phyloP scores from a whole-genome alignment of 2,888 invertebrate genomes.

The Geotrupes spiniger region DNA sequence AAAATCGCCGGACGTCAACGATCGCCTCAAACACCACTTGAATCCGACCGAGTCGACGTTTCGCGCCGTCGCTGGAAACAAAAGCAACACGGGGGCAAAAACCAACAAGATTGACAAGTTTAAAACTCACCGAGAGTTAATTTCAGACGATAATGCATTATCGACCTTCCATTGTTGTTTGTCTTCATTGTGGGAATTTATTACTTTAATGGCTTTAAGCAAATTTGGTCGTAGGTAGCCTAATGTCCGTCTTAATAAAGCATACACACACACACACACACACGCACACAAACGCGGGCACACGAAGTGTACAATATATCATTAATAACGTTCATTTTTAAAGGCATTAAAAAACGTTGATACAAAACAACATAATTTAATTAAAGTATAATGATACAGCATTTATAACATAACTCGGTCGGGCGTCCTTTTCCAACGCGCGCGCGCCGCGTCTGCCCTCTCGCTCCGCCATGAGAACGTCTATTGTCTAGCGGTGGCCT shows the following conservation, averaged over 20 bases:
- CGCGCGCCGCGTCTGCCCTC: conserved; percentile 1
- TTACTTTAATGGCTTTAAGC: too few species aligned
- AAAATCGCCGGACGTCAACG: too few species aligned
- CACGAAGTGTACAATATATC: background rate
- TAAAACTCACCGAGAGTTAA: too few species aligned
- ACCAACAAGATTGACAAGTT: too few species aligned
- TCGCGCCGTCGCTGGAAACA: too few species aligned
- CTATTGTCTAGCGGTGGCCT: conserved; percentile 1
- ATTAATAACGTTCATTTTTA: conserved; percentile 6
- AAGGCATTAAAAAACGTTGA: conserved; percentile 5
- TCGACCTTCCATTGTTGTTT: too few species aligned
- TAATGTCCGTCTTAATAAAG: background rate
- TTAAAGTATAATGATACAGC: conserved; percentile 34
- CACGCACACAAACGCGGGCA: background rate
- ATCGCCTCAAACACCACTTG: too few species aligned
- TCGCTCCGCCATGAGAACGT: background rate
- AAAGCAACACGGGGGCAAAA: too few species aligned
- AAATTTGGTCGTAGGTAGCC: too few species aligned
- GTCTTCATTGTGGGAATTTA: too few species aligned
- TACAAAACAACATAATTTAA: conserved; percentile 26
- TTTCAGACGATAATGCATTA: too few species aligned
- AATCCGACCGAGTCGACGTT: too few species aligned
- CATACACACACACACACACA: background rate
- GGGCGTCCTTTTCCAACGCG: background rate
- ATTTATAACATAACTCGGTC: conserved; percentile 24